Percentiles rank a stretch among this genome's conserved stretches.
Conservation (phyloP, 37 sponge, comb jelly and placozoan genomes). For the Dysidea cf. avara region DNA sequence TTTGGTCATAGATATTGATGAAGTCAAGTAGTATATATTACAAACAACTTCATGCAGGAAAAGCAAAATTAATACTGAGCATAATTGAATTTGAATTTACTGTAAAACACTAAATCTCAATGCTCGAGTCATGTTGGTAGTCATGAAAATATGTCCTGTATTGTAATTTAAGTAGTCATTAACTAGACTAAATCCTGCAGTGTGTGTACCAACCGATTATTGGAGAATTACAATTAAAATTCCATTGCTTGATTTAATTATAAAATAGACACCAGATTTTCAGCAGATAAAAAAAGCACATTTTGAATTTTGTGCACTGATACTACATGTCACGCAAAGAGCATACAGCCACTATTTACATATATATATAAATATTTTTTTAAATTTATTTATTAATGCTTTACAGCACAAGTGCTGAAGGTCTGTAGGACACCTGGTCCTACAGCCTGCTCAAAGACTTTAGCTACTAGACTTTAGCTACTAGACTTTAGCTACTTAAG, state of each 20-base stretch:
- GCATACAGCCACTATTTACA: too few species aligned
- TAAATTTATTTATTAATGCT: too few species aligned
- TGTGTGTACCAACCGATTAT: conserved; percentile 4
- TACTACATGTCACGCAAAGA: too few species aligned
- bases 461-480: too few species aligned
- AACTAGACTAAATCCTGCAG: conserved; percentile 8
- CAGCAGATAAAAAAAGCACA: too few species aligned
- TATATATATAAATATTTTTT: too few species aligned
- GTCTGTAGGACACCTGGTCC: too few species aligned
- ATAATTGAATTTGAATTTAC: conserved; percentile 17
- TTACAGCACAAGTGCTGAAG: too few species aligned
- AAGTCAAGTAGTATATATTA: conserved; percentile 7
- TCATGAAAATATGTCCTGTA: conserved; percentile 16
- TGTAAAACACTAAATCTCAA: not conserved
- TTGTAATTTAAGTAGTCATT: conserved; percentile 7
- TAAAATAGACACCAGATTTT: too few species aligned
- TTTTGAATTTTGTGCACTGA: too few species aligned
- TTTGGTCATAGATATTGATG: conserved; percentile 6
- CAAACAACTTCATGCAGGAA: not conserved
- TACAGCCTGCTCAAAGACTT: too few species aligned
- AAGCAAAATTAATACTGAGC: conserved; percentile 1
- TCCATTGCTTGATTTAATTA: conserved; percentile 7
- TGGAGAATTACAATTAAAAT: conserved; percentile 15
- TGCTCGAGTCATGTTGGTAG: conserved; percentile 11
- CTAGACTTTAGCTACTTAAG: too few species aligned